Evolutionary conservation across 2,888 invertebrate genomes (phyloP).

Genomic region (Ochropleura plecta): DNA sequence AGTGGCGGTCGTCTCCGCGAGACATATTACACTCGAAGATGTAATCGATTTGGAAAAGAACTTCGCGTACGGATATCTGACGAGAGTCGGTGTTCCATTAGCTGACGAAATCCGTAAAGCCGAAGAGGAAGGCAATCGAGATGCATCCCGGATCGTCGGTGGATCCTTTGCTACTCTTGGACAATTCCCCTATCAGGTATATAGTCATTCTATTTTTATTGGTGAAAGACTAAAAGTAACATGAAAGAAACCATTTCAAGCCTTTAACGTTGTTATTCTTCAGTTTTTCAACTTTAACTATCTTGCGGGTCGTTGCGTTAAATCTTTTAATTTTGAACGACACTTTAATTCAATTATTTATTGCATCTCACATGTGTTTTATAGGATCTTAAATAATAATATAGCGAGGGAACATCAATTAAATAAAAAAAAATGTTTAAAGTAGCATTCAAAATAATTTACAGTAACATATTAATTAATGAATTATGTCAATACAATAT

Average conservation of each 20-base stretch:
- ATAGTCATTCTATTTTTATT: not conserved
- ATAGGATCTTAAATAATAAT: too few species aligned
- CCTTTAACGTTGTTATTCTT: too few species aligned
- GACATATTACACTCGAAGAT: constrained; percentile 44
- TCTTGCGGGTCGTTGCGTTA: too few species aligned
- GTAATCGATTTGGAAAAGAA: constrained; percentile 54
- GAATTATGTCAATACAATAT: too few species aligned
- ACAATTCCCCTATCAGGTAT: constrained; percentile 66
- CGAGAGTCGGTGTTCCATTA: constrained; percentile 62
- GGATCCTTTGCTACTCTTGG: constrained; percentile 58
- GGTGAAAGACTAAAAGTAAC: not conserved
- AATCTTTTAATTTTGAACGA: not conserved
- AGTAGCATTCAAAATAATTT: too few species aligned
- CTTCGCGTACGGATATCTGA: constrained; percentile 64
- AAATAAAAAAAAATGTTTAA: too few species aligned
- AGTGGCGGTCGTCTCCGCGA: constrained; percentile 52
- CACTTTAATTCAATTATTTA: too few species aligned
- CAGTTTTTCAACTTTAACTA: too few species aligned
- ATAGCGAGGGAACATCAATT: too few species aligned
- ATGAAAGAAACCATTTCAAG: too few species aligned
- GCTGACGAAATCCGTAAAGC: constrained; percentile 61
- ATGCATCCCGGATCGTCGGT: constrained; percentile 61
- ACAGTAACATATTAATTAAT: too few species aligned
- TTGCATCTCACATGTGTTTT: too few species aligned
- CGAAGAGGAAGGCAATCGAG: constrained; percentile 38